Conservation (phyloP, 2,888 invertebrate genomes). For the Cerastoderma edule region DNA sequence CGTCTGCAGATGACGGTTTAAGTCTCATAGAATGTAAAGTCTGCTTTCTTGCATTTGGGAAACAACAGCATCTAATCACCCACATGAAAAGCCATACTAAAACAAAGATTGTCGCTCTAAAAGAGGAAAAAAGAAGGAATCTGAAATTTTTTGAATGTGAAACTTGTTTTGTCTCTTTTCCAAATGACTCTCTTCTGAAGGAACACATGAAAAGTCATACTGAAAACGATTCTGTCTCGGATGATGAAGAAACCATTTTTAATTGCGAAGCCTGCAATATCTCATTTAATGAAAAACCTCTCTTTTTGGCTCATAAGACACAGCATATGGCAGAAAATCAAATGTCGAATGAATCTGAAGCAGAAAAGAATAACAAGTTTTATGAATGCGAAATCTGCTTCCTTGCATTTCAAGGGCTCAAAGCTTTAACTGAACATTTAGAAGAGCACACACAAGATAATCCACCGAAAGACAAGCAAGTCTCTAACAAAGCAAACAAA, state of each 20-base stretch:
- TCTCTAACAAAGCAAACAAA: no score
- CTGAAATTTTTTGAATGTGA: conserved; percentile 13
- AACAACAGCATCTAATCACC: no score
- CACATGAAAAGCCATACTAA: no score
- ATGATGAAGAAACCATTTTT: neutral
- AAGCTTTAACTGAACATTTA: no score
- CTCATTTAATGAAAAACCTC: neutral
- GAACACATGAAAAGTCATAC: conserved; percentile 3
- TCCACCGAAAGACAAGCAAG: neutral
- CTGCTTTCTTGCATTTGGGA: no score
- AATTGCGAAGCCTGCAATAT: neutral
- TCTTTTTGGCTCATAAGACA: neutral
- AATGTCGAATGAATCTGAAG: neutral
- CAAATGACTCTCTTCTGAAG: neutral
- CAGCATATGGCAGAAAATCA: neutral
- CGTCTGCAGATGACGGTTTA: no score
- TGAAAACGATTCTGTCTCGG: neutral
- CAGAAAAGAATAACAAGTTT: no score
- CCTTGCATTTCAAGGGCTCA: no score
- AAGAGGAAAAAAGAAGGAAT: neutral
- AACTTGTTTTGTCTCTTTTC: conserved; percentile 11
- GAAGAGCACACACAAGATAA: no score
- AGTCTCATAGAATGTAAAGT: no score
- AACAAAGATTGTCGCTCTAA: no score
- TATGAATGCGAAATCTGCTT: no score